Percentiles rank a stretch among this genome's conserved stretches.
These are phyloP conservation scores for Cistogaster globosa DNA, from an alignment of 2,888 invertebrate genomes.

Conservation along the genomic window DNA sequence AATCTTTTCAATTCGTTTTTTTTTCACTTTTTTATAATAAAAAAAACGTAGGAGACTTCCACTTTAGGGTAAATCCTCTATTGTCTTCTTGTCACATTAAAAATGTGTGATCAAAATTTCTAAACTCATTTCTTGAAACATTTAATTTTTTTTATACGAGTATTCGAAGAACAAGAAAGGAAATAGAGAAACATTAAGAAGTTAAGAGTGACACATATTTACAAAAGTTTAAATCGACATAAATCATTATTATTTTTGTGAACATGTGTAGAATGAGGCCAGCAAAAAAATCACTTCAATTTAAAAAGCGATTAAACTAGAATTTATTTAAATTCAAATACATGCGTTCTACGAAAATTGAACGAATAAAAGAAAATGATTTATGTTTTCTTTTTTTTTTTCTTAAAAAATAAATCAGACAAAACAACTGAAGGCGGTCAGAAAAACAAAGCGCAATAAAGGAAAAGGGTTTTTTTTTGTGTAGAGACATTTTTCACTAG, in stretches of 20 bases:
- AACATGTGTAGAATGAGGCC: background rate
- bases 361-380: background rate
- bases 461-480: background rate
- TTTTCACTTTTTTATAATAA: no score
- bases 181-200: background rate
- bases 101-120: no score
- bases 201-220: background rate
- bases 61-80: no score
- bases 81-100: no score
- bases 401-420: constrained; percentile 21
- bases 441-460: constrained; percentile 3
- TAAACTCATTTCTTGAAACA: no score
- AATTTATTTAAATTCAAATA: constrained; percentile 1
- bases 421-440: background rate
- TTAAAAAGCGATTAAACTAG: constrained; percentile 26
- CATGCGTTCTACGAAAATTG: background rate
- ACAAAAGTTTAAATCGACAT: constrained; percentile 17
- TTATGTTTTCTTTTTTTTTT: constrained; percentile 17
- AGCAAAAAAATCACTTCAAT: constrained; percentile 16
- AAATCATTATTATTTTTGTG: constrained; percentile 18
- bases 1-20: no score
- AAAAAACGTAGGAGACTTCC: no score
- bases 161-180: background rate
- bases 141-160: no score
- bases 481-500: background rate